Evolutionary conservation across 2,888 invertebrate species (phyloP).

Genomic region (Eledona agricola): DNA sequence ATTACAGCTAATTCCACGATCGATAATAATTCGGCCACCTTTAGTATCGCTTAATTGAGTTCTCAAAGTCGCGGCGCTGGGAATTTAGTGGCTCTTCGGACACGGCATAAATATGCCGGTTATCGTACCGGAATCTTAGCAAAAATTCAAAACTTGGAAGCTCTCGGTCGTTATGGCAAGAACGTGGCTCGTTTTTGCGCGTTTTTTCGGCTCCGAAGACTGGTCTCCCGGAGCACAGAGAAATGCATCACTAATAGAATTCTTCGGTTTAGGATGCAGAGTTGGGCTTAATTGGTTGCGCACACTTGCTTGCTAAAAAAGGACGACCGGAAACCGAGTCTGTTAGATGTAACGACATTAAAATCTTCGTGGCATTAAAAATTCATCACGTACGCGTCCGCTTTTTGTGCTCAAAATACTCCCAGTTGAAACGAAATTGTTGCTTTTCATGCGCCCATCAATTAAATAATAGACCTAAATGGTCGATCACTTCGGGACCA

Average conservation of each 20-base stretch:
- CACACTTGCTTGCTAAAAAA: no score
- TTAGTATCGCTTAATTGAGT: conserved; percentile 39
- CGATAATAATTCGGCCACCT: conserved; percentile 35
- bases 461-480: conserved; percentile 32
- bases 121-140: conserved; percentile 31
- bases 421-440: conserved; percentile 26
- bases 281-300: no score
- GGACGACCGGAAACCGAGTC: conserved; percentile 39
- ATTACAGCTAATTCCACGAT: conserved; percentile 39
- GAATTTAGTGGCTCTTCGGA: conserved; percentile 32
- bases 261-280: conserved; percentile 13
- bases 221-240: conserved; percentile 11
- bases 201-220: conserved; percentile 16
- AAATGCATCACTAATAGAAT: conserved; percentile 11
- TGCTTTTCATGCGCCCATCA: conserved; percentile 17
- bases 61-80: conserved; percentile 36
- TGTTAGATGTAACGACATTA: conserved; percentile 42
- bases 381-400: conserved; percentile 34
- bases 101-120: conserved; percentile 28
- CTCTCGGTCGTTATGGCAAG: conserved; percentile 29
- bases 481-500: conserved; percentile 20
- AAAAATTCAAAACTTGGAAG: conserved; percentile 31
- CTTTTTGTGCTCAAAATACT: conserved; percentile 22
- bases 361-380: conserved; percentile 41
- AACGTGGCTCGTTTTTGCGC: conserved; percentile 32